A percentile compares a stretch with the other conserved stretches of the same genome.
Evolutionary conservation across 2,113 vertebrate genomes (phyloP).

Genomic region (Cebidichthys violaceus): DNA sequence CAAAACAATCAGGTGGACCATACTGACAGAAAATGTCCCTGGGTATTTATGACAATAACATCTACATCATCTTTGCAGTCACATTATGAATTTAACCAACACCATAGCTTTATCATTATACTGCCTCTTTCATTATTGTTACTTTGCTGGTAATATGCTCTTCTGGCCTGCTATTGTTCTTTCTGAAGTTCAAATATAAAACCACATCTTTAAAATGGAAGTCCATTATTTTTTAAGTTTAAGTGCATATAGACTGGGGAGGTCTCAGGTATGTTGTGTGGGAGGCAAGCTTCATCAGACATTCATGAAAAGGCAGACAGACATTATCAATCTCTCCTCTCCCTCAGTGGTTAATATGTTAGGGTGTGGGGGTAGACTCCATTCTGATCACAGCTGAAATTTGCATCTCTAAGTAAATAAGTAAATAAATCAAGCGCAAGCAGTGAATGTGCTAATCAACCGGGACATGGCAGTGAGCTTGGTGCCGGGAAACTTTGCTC

Average conservation of each 20-base stretch:
- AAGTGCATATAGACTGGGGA: slow-evolving; percentile 35
- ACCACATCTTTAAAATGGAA: background rate
- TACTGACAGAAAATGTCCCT: slow-evolving; percentile 41
- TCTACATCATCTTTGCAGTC: background rate
- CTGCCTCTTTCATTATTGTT: slow-evolving; percentile 13
- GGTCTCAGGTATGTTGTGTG: slow-evolving; percentile 56
- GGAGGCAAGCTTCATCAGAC: slow-evolving; percentile 77
- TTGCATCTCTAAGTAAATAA: slow-evolving; percentile 89
- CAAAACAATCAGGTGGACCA: slow-evolving; percentile 48
- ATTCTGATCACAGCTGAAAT: slow-evolving; percentile 84
- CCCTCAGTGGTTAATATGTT: slow-evolving; percentile 78
- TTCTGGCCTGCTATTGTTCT: background rate
- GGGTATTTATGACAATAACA: slow-evolving; percentile 33
- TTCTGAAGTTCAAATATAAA: background rate
- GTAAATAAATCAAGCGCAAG: slow-evolving; percentile 87
- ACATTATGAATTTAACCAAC: slow-evolving; percentile 4
- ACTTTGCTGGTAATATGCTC: slow-evolving; percentile 4
- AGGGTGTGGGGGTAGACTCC: slow-evolving; percentile 72
- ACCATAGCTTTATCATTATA: slow-evolving; percentile 5
- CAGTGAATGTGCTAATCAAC: slow-evolving; percentile 85
- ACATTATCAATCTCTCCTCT: slow-evolving; percentile 83
- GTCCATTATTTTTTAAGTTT: slow-evolving; percentile 28
- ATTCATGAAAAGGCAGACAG: slow-evolving; percentile 83
- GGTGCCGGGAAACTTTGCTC: slow-evolving; percentile 87
- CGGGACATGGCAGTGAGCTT: slow-evolving; percentile 77